Evolutionary conservation across 37 sponge, comb jelly and placozoan genomes (phyloP).

Genomic region (Beroe ovata): DNA sequence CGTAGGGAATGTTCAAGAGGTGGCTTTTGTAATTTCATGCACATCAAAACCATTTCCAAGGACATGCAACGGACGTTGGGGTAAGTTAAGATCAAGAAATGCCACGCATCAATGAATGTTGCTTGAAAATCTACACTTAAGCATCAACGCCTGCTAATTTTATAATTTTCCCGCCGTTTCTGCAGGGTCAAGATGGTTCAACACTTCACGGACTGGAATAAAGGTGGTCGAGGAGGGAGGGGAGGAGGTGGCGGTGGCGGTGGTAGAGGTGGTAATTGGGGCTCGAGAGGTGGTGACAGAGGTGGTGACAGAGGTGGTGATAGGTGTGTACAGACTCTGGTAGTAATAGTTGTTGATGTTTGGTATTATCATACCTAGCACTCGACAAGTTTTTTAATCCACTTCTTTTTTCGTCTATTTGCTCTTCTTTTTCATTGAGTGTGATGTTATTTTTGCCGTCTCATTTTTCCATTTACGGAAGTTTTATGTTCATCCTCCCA

Average conservation of each 20-base stretch:
- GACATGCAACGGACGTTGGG: slow-evolving; percentile 74
- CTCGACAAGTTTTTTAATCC: too few species aligned
- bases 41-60: slow-evolving; percentile 89
- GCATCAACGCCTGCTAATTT: too few species aligned
- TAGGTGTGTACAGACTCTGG: too few species aligned
- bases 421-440: too few species aligned
- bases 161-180: too few species aligned
- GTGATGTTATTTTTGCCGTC: too few species aligned
- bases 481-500: too few species aligned
- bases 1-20: slow-evolving; percentile 64
- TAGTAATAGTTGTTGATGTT: too few species aligned
- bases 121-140: not conserved
- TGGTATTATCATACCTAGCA: too few species aligned
- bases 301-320: too few species aligned
- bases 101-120: not conserved
- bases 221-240: not conserved
- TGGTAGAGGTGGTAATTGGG: slow-evolving; percentile 13
- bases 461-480: too few species aligned
- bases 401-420: too few species aligned
- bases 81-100: not conserved
- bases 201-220: slow-evolving; percentile 6
- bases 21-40: slow-evolving; percentile 99
- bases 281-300: slow-evolving; percentile 9
- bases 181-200: slow-evolving; percentile 24
- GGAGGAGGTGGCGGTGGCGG: slow-evolving; percentile 9